Evolutionary conservation across 2,113 vertebrate genomes (phyloP), one percentile per base, ranked within the genome.

Genomic region (Willisornis vidua): DNA sequence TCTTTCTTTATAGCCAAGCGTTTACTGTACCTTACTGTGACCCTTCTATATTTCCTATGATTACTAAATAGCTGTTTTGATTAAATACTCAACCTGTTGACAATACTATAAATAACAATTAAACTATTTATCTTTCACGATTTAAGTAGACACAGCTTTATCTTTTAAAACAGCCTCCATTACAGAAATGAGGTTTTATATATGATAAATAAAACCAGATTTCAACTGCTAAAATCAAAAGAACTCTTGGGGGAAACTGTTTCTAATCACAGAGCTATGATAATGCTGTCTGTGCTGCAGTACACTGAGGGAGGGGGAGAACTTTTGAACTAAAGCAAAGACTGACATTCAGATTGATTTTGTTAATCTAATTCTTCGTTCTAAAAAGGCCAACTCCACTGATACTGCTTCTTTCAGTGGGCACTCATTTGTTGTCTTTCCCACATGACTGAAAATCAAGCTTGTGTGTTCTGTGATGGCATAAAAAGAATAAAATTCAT

Each of bases 161-260:
- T 87, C 74, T 89, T 90, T 94, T 82, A 93, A 88, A 97, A 94
- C 24, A 75, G 57, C 39, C 90, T 86, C 62, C 10, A 3, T 58
- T 87, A 95, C 74, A 97, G 73, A 94, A 94, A 94, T 85, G 75
- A 91, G 52, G n/a, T 75, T 90, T 83, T 90, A 57, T 87, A 65
- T 84, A 79, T 41, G 49, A 66, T 66, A 92, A 94, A 90, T 87
- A 85, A 81, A 89, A 95, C 7, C 85, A 95, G 79, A 95, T 87
- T 90, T 84, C 52, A 81, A 19, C 37, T 14, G 29, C 81, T 87
- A 33, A 80, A 87, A 68, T 61, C 12, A 73, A 45, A 83, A 76
- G 12, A 17, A n/a, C 15, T 23, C 55, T 48, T n/a, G 22, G 29
- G 12, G 28, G 67, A 74, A 85, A 61, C 28, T 68, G n/a, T 80